Base-by-base conservation (phyloP, 2,888 invertebrate genomes). In the Eupithecia subumbrata region DNA sequence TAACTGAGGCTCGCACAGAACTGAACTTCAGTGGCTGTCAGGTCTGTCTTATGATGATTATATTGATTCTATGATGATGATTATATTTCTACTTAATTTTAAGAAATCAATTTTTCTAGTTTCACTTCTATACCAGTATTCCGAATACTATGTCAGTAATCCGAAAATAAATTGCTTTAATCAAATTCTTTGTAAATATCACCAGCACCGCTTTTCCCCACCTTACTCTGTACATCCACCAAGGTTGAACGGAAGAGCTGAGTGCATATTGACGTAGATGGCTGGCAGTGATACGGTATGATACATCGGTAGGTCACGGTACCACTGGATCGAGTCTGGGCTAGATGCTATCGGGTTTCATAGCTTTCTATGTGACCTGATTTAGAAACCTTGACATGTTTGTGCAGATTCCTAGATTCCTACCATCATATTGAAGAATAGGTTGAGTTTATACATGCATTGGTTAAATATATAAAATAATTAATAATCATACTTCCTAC, bases 201-300 rank as follows among this genome's bases (percentile, higher is more conserved):
- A 22, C n/a, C 52, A 56, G n/a, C n/a, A 56, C n/a, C 22, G 22
- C 25, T 60, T 60, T 11, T 3, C n/a, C 25, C 60, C 11, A 56
- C 2, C 25, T 60, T 14, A 25, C 12, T 34, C 34, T 64, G 64
- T 34, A 64, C 64, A 34, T 34, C 64, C 66, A 56, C 40, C 69
- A 76, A 71, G 75, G 74, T 72, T 56, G 76, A 82, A 82, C 81
- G 81, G 84, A 86, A 86, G 82, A 82, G 76, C 30, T 22, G 75
- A 73, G 81, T 76, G 77, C 83, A 82, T 77, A 82, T 75, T 22
- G 74, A 75, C 74, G 22, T 72, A 77, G 80, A 82, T 79, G 74
- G 76, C 76, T 79, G 63, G 68, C 75, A 81, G 84, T 83, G 80
- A 83, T 84, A 75, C 7, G 72, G 18, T 56, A 71, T 74, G 74